Base-by-base conservation (phyloP, 2,888 invertebrate genomes). In the Cotesia congregata region DNA sequence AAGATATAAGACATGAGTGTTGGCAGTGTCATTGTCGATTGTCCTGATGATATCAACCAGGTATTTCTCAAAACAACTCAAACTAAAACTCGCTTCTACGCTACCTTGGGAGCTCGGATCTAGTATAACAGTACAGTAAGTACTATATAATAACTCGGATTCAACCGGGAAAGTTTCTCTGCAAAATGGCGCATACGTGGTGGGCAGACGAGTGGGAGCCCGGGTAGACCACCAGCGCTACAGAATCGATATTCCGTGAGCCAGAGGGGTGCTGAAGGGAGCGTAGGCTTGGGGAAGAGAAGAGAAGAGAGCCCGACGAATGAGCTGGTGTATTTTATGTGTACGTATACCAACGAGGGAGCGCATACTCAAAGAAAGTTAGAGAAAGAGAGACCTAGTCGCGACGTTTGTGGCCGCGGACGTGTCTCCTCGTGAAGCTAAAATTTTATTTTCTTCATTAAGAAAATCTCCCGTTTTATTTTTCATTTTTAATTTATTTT, bases 181-280 rank as follows among this genome's bases (percentile, higher is more conserved):
- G 75, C 72, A 68, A 73, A 77, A 76, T 72, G 67, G 72, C 74
- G 76, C 60, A 76, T 77, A 74, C 72, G 72, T 74, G 61, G n/a
- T 39, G 74, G 50, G 73, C 60, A 41, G 73, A 67, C 76, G 71
- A 79, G 75, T 72, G 73, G 72, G 75, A 70, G 75, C 75, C 62
- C 74, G 76, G 77, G 70, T 76, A 75, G 71, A 76, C 73, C 75
- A 79, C 77, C 77, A 77, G 59, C 76, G 73, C 75, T 50, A 50
- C 50, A 80, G 79, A 81, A 83, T 83, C 83, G 81, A 83, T 83
- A 82, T 81, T 73, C 72, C 71, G 77, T 69, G 76, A 79, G 76
- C 62, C 40, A 69, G 77, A 64, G 60, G 68, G 62, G 72, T 61
- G 72, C 50, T 50, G 50, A 50, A 50, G 2, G 20, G 69, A 41